Percentiles rank a stretch among this genome's conserved stretches.
These are phyloP conservation scores for Drosophila ananassae DNA, from an alignment of 1,140 invertebrate species.

Conservation along the genomic window DNA sequence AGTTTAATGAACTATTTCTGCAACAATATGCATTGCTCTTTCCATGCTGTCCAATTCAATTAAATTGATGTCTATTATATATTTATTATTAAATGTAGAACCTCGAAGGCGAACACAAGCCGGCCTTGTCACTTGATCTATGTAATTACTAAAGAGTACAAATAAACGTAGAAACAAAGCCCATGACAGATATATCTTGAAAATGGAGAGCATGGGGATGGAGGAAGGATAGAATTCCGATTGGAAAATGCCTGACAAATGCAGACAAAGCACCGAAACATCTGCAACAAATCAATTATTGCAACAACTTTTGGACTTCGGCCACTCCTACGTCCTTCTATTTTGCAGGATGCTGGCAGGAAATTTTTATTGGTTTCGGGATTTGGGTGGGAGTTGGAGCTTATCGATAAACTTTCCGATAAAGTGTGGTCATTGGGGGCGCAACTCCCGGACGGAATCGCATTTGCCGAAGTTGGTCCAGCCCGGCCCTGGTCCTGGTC, in stretches of 20 bases:
- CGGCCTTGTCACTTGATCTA: constrained; percentile 56
- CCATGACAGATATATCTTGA: constrained; percentile 7
- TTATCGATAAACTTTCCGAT: constrained; percentile 70
- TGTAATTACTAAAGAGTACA: constrained; percentile 63
- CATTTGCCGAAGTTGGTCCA: constrained; percentile 20
- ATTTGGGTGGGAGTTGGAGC: constrained; percentile 1
- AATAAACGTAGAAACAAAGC: constrained; percentile 18
- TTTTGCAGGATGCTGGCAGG: constrained; percentile 40
- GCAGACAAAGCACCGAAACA: constrained; percentile 55
- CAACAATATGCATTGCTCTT: constrained; percentile 7
- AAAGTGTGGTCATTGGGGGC: constrained; percentile 19
- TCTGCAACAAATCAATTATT: constrained; percentile 77
- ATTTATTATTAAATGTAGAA: constrained; percentile 45
- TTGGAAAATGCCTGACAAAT: constrained; percentile 54
- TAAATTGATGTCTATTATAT: constrained; percentile 9
- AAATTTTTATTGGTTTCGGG: constrained; percentile 64
- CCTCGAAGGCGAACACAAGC: neutral
- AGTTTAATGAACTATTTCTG: too few species aligned
- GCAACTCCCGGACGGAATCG: constrained; percentile 25
- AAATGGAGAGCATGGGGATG: neutral
- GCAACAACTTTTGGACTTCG: constrained; percentile 66
- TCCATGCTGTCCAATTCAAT: constrained; percentile 9
- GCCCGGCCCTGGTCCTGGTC: neutral
- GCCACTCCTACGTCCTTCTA: neutral
- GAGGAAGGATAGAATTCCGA: constrained; percentile 19